Evolutionary conservation across 2,113 vertebrate genomes (phyloP).

Genomic region (Xiphorhynchus elegans): DNA sequence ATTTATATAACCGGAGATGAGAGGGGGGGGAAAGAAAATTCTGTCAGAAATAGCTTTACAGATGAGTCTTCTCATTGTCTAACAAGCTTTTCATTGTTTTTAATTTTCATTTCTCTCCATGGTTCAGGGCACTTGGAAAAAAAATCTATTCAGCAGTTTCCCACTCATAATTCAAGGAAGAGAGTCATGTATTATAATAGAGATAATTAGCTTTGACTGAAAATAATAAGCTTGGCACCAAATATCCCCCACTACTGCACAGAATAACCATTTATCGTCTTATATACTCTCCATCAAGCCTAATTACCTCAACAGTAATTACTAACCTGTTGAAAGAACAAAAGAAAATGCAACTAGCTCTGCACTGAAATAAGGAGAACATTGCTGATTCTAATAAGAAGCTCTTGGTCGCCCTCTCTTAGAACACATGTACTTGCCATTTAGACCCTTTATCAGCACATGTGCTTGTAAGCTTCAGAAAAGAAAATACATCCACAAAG

Average conservation of each 20-base stretch:
- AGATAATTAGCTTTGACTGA: conserved; percentile 79
- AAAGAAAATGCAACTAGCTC: conserved; percentile 66
- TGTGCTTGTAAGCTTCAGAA: not conserved
- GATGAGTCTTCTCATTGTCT: conserved; percentile 75
- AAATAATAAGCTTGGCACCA: conserved; percentile 78
- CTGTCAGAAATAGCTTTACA: conserved; percentile 69
- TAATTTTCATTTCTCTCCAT: conserved; percentile 74
- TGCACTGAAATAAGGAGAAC: conserved; percentile 40
- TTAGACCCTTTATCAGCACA: not conserved
- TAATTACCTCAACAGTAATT: conserved; percentile 80
- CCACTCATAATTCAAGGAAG: conserved; percentile 80
- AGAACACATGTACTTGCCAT: not conserved
- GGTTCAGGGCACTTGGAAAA: conserved; percentile 72
- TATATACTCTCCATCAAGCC: conserved; percentile 75
- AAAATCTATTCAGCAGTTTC: conserved; percentile 78
- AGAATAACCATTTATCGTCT: conserved; percentile 72
- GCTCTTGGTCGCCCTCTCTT: conserved; percentile 38
- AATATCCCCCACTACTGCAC: conserved; percentile 61
- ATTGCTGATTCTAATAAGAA: conserved; percentile 22
- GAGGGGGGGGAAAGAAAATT: not conserved
- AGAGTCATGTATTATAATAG: conserved; percentile 77
- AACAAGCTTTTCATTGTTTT: conserved; percentile 75
- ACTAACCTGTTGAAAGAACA: conserved; percentile 82
- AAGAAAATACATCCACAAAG: not conserved
- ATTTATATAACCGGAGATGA: conserved; percentile 62